Base-by-base conservation (phyloP, 2,888 invertebrate species). In the Synanthedon vespiformis region DNA sequence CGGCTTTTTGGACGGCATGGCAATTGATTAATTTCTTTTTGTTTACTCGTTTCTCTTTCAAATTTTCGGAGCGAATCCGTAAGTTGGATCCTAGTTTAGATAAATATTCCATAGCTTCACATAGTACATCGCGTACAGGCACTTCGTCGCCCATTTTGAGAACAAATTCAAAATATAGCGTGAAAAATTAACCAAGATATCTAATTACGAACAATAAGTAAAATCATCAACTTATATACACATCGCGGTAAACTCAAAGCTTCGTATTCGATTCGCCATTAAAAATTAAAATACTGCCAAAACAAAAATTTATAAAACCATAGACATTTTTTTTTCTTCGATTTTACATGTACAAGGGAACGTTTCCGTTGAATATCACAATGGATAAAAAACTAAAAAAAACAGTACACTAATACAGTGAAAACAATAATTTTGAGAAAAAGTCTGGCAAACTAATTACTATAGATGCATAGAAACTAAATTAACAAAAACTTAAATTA, bases 91-190 rank as follows among this genome's bases (percentile, higher is more conserved):
- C 88, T 4, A 88, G 72, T 65, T 81, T 88, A n/a, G 74, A 70
- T 56, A 88, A 70, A 71, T 87, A 88, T 60, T 83, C 84, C 68
- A 81, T 78, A 12, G 87, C 87, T 59, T 83, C 79, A 55, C 77
- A 75, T 55, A 88, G 57, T 44, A 85, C 73, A 70, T 83, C 82
- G 63, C 68, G 68, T 55, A 79, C 73, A 54, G 84, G 77, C 52
- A 75, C 70, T 53, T 74, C 77, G 61, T 77, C 78, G 72, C 80
- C 80, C 84, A 84, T 85, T 77, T 77, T 68, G 51, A 49, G 53
- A 49, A 49, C 22, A n/a, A 34, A 11, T 44, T 34, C 34, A 34
- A 34, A 10, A 34, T 10, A 34, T 34, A 34, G 34, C 10, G 34
- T 34, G 27, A 6, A 1, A 34, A 34, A 34, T 34, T 34, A 34